Conservation (phyloP, 2,113 vertebrate genomes). For the Leiothrix lutea region DNA sequence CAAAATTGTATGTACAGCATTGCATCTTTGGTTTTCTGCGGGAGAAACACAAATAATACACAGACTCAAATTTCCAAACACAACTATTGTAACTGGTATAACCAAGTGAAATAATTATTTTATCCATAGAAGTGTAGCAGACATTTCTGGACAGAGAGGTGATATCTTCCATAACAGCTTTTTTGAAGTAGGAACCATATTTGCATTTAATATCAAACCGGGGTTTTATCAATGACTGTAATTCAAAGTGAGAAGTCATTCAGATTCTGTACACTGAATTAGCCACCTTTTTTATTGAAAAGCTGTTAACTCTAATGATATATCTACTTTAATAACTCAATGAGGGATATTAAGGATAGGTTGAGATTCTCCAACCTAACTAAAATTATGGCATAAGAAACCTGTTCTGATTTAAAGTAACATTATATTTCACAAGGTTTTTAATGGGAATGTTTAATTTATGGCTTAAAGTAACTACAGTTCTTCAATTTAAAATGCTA, state of each 20-base stretch:
- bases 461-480: neutral
- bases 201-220: neutral
- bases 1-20: neutral
- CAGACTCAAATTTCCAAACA: neutral
- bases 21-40: neutral
- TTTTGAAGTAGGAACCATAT: neutral
- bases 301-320: neutral
- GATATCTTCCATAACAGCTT: neutral
- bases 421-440: neutral
- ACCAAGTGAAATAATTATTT: neutral
- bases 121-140: neutral
- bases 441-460: neutral
- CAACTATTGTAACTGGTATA: neutral
- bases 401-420: neutral
- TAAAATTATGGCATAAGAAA: neutral
- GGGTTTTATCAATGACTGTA: neutral
- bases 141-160: neutral
- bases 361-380: neutral
- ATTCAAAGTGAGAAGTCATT: neutral
- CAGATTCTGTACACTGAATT: neutral
- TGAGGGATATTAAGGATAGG: neutral
- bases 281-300: neutral
- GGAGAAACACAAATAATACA: neutral
- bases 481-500: neutral
- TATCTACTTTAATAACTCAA: neutral